Conservation (phyloP, 2,888 invertebrate species). For the Polyommatus iphigenia region DNA sequence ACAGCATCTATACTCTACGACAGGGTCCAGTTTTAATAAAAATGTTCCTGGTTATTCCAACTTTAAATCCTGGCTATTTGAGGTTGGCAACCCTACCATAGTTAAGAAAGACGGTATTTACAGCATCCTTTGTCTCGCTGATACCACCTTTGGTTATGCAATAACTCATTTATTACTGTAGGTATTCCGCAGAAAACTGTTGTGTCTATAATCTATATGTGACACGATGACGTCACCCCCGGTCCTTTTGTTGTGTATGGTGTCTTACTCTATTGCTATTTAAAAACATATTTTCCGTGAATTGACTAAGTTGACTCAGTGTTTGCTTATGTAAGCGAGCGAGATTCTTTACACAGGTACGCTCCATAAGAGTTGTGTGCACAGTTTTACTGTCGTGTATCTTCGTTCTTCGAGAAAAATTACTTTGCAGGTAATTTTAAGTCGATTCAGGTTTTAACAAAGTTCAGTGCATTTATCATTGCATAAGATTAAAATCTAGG, state of each 20-base stretch:
- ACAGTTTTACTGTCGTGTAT: neutral
- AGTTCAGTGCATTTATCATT: conserved; percentile 64
- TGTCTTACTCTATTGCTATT: conserved; percentile 56
- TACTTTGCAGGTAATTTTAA: conserved; percentile 2
- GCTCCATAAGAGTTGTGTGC: conserved; percentile 20
- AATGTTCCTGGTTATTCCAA: neutral
- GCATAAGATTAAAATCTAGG: conserved; percentile 60
- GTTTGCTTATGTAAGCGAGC: conserved; percentile 51
- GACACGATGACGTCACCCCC: conserved; percentile 38
- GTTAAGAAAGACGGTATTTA: neutral
- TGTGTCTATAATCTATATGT: conserved; percentile 14
- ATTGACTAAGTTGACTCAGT: conserved; percentile 65
- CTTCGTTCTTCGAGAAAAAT: conserved; percentile 32
- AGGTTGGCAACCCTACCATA: neutral
- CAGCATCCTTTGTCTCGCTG: conserved; percentile 17
- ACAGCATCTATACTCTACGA: neutral
- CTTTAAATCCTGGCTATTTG: neutral
- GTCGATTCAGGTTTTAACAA: conserved; percentile 39
- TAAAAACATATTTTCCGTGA: conserved; percentile 46
- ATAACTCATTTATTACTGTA: conserved; percentile 10
- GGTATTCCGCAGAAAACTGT: neutral
- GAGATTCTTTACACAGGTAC: conserved; percentile 30
- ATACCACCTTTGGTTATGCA: conserved; percentile 3
- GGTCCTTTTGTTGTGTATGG: conserved; percentile 34
- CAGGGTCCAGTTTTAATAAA: too few species aligned